Percentiles rank a stretch among this genome's conserved stretches.
Conservation (phyloP, 2,113 vertebrate species). For the Ictalurus punctatus region DNA sequence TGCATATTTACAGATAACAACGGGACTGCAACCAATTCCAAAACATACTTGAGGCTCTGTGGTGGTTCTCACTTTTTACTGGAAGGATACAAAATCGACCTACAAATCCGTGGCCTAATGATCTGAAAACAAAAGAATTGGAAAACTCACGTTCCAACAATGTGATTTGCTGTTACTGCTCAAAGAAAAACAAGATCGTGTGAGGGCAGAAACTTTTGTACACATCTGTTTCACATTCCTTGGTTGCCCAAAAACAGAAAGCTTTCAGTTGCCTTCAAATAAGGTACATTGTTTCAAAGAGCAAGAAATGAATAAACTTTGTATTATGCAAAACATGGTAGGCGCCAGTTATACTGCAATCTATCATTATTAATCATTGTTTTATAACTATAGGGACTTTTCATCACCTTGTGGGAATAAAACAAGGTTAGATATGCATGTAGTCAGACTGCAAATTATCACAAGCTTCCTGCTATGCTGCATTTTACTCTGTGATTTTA, state of each 20-base stretch:
- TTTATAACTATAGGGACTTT: background rate
- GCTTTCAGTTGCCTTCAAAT: slow-evolving; percentile 5
- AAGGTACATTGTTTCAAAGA: background rate
- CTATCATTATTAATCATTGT: background rate
- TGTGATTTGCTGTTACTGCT: slow-evolving; percentile 28
- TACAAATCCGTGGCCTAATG: slow-evolving; percentile 33
- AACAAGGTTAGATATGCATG: slow-evolving; percentile 56
- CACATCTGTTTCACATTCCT: slow-evolving; percentile 58
- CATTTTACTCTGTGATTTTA: background rate
- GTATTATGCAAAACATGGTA: background rate
- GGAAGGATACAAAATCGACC: slow-evolving; percentile 19
- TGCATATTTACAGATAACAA: slow-evolving; percentile 17
- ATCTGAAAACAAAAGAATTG: slow-evolving; percentile 47
- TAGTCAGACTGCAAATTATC: slow-evolving; percentile 51
- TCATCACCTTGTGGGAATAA: slow-evolving; percentile 24
- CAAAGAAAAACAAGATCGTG: slow-evolving; percentile 43
- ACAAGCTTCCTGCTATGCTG: background rate
- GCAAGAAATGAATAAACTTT: background rate
- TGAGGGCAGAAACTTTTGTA: slow-evolving; percentile 47
- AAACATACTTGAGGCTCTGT: background rate
- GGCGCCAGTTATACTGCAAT: background rate
- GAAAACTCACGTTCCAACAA: slow-evolving; percentile 47
- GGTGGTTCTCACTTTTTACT: background rate
- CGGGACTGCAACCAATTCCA: background rate
- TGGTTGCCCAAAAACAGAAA: slow-evolving; percentile 38